These are phyloP conservation scores for Coelogynopora nodosa DNA, from an alignment of 2,888 invertebrate genomes.

Conservation along the genomic window DNA sequence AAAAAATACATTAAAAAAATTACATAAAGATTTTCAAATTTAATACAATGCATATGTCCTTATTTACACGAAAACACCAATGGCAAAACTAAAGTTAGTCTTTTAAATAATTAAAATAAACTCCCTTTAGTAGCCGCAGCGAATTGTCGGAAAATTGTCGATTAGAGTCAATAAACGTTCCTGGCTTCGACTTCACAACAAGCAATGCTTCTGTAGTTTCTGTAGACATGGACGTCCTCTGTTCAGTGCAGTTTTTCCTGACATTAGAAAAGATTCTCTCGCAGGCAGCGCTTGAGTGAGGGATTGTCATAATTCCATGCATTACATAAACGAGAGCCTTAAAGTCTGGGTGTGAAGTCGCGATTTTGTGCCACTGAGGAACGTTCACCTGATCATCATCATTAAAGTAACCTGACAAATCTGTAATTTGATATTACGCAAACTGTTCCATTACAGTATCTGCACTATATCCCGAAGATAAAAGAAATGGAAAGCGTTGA, in stretches of 20 bases:
- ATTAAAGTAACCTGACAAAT: not conserved
- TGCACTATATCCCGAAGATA: not conserved
- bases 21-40: not conserved
- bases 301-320: not conserved
- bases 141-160: not conserved
- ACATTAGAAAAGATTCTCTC: not conserved
- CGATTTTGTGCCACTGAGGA: not conserved
- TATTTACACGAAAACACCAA: not conserved
- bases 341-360: not conserved
- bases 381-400: not conserved
- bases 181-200: slow-evolving; percentile 2
- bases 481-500: not conserved
- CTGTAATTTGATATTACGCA: not conserved
- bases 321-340: not conserved
- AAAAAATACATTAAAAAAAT: not conserved
- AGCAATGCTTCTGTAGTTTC: not conserved
- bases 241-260: slow-evolving; percentile 7
- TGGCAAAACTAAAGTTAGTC: not conserved
- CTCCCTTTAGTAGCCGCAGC: not conserved
- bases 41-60: not conserved
- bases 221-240: not conserved
- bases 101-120: not conserved
- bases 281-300: not conserved
- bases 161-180: not conserved
- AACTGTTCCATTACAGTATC: not conserved